Evolutionary conservation across 2,113 vertebrate genomes (phyloP).

Genomic region (Hemiprocne comata): DNA sequence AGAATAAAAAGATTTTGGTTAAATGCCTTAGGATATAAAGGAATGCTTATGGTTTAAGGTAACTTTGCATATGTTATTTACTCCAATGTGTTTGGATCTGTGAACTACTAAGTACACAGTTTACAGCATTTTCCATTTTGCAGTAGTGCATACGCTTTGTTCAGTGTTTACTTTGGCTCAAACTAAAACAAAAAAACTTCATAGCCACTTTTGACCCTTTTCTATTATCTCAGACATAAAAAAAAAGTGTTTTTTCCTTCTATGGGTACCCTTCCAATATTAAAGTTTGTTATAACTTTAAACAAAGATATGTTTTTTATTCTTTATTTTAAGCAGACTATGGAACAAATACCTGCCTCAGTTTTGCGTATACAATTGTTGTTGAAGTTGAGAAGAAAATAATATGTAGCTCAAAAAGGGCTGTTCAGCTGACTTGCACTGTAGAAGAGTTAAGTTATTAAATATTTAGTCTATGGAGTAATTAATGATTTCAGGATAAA

Average conservation of each 20-base stretch:
- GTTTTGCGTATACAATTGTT: neutral
- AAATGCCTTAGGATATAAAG: neutral
- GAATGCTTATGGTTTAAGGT: neutral
- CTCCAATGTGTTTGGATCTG: neutral
- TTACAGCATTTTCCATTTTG: neutral
- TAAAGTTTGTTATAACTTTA: neutral
- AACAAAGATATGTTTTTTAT: neutral
- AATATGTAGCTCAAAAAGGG: neutral
- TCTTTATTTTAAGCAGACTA: neutral
- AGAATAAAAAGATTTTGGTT: neutral
- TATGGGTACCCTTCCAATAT: neutral
- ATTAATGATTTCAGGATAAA: constrained; percentile 28
- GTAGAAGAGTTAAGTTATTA: neutral
- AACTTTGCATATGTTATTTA: neutral
- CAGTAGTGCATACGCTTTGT: neutral
- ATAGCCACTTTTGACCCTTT: neutral
- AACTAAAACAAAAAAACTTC: neutral
- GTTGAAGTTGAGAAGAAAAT: neutral
- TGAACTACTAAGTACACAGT: neutral
- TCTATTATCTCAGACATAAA: neutral
- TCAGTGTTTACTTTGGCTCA: neutral
- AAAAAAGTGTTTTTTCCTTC: neutral
- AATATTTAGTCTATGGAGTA: constrained; percentile 3
- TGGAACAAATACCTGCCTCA: neutral
- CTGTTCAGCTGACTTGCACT: neutral